Conservation (phyloP, 2,113 vertebrate genomes). For the Ancistrus triradiatus region DNA sequence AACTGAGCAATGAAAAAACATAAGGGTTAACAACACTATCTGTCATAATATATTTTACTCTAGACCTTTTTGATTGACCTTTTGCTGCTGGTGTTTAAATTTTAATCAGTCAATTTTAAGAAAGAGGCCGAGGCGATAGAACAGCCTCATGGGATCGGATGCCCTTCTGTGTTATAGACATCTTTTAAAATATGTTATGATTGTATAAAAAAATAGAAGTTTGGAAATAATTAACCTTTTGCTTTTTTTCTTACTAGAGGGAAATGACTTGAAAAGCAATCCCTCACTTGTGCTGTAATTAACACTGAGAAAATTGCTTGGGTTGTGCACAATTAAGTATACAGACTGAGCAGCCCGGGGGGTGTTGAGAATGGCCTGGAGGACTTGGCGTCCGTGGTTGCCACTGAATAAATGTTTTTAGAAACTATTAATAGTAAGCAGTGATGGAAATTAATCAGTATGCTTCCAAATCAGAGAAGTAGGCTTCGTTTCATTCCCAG, state of each 20-base stretch:
- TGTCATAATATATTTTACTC: too few species aligned
- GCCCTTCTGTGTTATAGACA: not conserved
- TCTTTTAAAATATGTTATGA: not conserved
- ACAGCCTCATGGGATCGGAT: constrained; percentile 1
- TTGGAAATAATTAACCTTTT: constrained; percentile 14
- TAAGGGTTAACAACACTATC: too few species aligned
- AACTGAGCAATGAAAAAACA: too few species aligned
- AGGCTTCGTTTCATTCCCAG: too few species aligned
- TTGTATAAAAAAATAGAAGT: not conserved
- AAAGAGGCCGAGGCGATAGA: not conserved
- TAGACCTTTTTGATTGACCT: constrained; percentile 9
- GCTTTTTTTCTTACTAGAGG: not conserved
- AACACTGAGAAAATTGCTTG: not conserved
- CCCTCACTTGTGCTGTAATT: constrained; percentile 3
- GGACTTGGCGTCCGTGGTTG: too few species aligned
- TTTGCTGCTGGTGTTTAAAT: not conserved
- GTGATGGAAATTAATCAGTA: too few species aligned
- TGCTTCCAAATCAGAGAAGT: too few species aligned
- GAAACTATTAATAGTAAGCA: too few species aligned
- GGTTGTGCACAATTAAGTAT: constrained; percentile 4
- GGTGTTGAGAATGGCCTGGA: not conserved
- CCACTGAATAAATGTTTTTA: too few species aligned
- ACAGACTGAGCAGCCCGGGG: constrained; percentile 12
- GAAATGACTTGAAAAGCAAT: constrained; percentile 12
- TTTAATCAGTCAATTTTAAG: constrained; percentile 4